These are phyloP conservation scores for Cantharis rustica DNA, from an alignment of 2,888 invertebrate genomes.

Conservation along the genomic window DNA sequence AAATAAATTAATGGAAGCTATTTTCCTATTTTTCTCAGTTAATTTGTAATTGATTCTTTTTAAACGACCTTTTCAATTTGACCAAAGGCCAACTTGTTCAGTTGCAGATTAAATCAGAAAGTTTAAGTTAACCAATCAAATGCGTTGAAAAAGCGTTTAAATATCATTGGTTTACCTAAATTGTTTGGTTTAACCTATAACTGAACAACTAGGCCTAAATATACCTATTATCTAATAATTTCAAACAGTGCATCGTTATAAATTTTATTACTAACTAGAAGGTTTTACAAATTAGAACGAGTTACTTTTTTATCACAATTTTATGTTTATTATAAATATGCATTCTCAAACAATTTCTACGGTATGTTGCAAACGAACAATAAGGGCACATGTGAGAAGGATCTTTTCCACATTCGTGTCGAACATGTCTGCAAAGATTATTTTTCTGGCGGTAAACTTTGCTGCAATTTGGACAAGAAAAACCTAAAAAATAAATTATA, in stretches of 20 bases:
- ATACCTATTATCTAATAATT: not conserved
- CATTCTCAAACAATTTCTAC: conserved; percentile 16
- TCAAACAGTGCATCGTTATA: not conserved
- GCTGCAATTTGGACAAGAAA: conserved; percentile 30
- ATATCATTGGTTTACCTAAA: too few relatives aligned
- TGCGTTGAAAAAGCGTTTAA: too few relatives aligned
- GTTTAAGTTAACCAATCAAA: too few relatives aligned
- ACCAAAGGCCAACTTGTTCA: not conserved
- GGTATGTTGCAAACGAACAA: conserved; percentile 12
- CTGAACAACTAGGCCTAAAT: too few relatives aligned
- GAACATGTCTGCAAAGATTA: conserved; percentile 36
- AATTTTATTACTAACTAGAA: not conserved
- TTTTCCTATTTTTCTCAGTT: too few relatives aligned
- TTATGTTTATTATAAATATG: conserved; percentile 19
- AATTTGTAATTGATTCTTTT: too few relatives aligned
- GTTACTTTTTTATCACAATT: not conserved
- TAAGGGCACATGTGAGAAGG: conserved; percentile 14
- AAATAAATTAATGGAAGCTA: not conserved
- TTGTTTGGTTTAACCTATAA: too few relatives aligned
- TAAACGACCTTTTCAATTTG: not conserved
- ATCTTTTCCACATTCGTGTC: conserved; percentile 39
- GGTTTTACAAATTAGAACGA: not conserved
- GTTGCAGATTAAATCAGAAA: too few relatives aligned
- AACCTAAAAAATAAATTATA: conserved; percentile 16
- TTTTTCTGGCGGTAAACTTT: conserved; percentile 38